Conservation (phyloP, 2,113 vertebrate genomes). For the Crotalus helleri region DNA sequence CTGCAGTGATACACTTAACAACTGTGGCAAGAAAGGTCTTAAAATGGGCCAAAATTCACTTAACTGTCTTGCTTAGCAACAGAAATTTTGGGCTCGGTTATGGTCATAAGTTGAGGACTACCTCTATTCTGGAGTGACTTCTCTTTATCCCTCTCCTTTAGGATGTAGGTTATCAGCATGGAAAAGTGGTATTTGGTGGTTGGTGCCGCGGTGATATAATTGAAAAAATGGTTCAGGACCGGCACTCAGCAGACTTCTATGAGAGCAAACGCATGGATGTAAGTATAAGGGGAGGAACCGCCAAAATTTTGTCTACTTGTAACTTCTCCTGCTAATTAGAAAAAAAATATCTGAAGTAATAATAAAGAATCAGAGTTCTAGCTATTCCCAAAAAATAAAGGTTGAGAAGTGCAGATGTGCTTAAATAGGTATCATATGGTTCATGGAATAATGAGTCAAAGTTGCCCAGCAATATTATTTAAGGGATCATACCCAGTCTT, state of each 20-base stretch:
- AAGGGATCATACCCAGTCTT: background rate
- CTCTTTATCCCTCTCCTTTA: slow-evolving; percentile 41
- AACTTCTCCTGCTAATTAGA: background rate
- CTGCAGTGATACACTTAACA: background rate
- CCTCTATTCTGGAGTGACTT: background rate
- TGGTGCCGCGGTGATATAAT: slow-evolving; percentile 89
- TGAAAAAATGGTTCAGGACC: slow-evolving; percentile 89
- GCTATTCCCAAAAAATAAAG: background rate
- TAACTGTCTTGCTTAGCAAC: background rate
- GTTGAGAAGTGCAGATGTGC: background rate
- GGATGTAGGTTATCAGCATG: slow-evolving; percentile 90
- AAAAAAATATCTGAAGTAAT: background rate
- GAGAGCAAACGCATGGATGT: slow-evolving; percentile 87
- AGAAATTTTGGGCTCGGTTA: background rate
- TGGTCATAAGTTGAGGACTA: background rate
- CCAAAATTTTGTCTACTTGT: no score
- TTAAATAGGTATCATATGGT: background rate
- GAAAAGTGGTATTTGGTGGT: slow-evolving; percentile 86
- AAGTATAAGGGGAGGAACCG: slow-evolving; percentile 45
- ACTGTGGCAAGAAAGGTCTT: background rate
- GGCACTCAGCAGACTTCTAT: slow-evolving; percentile 83
- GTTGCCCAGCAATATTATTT: background rate
- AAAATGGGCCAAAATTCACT: background rate
- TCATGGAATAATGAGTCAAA: background rate
- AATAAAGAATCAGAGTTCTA: background rate